Percentiles rank a stretch among this genome's conserved stretches.
These are phyloP conservation scores for Dicranocentrus wangi DNA, from an alignment of 2,888 invertebrate species.

Conservation along the genomic window DNA sequence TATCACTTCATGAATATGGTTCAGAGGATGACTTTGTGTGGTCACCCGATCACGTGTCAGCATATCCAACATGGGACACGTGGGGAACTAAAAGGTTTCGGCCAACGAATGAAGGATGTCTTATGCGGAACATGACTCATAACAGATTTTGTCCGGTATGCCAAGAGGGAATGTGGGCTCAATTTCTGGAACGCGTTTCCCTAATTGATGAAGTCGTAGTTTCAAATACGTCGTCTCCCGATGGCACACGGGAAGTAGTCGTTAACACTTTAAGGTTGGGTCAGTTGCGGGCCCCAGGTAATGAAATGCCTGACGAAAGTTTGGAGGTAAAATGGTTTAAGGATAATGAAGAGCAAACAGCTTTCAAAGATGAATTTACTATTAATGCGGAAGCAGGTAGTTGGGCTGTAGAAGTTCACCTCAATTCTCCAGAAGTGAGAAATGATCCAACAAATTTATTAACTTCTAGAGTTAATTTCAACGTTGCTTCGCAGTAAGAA, in stretches of 20 bases:
- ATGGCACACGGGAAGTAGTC: slow-evolving; percentile 44
- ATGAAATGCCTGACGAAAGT: slow-evolving; percentile 61
- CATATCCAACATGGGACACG: slow-evolving; percentile 67
- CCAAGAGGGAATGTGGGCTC: slow-evolving; percentile 71
- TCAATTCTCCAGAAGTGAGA: slow-evolving; percentile 59
- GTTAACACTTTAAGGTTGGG: slow-evolving; percentile 67
- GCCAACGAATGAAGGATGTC: slow-evolving; percentile 70
- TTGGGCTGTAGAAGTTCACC: slow-evolving; percentile 56
- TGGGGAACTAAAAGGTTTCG: slow-evolving; percentile 55
- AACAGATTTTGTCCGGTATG: slow-evolving; percentile 68
- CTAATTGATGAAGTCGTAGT: slow-evolving; percentile 68
- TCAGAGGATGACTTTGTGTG: slow-evolving; percentile 57
- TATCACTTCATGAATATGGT: slow-evolving; percentile 68
- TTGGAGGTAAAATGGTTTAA: slow-evolving; percentile 64
- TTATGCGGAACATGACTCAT: slow-evolving; percentile 71
- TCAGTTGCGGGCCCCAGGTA: slow-evolving; percentile 62
- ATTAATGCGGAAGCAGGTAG: slow-evolving; percentile 54
- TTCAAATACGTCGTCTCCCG: slow-evolving; percentile 30
- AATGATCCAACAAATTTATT: slow-evolving; percentile 56
- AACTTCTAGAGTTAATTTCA: slow-evolving; percentile 30
- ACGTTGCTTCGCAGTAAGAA: slow-evolving; percentile 24
- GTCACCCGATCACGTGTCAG: slow-evolving; percentile 58
- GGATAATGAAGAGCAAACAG: slow-evolving; percentile 49
- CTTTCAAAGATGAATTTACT: slow-evolving; percentile 46
- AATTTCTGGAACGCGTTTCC: slow-evolving; percentile 67